Evolutionary conservation across 2,113 vertebrate species (phyloP).

Genomic region (pig (Sus scrofa)): DNA sequence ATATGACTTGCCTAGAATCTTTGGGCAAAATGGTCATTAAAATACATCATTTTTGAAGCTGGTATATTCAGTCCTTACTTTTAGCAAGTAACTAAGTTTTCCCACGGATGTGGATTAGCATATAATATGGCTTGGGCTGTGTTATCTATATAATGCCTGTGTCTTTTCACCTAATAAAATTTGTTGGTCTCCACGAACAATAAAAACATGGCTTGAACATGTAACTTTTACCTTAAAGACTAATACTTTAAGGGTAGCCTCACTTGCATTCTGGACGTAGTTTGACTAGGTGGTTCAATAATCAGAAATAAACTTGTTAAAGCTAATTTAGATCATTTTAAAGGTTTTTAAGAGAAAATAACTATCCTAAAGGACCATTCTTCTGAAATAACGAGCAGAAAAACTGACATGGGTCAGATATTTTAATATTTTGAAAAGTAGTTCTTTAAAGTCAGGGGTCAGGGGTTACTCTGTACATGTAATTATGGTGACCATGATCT

Average conservation of each 20-base stretch:
- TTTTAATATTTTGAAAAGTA: background rate
- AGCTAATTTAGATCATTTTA: background rate
- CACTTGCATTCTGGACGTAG: background rate
- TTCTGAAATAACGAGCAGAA: slow-evolving; percentile 24
- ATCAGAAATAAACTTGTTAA: slow-evolving; percentile 10
- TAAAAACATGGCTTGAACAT: background rate
- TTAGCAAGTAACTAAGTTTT: background rate
- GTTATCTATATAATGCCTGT: background rate
- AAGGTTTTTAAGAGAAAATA: background rate
- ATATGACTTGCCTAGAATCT: background rate
- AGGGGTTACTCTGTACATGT: background rate
- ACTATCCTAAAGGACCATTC: background rate
- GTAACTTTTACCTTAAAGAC: background rate
- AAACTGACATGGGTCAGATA: background rate
- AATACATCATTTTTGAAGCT: background rate
- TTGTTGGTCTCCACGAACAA: background rate
- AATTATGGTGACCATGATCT: background rate
- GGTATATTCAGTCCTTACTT: background rate
- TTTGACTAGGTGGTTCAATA: background rate
- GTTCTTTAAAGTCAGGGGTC: background rate
- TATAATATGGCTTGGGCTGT: background rate
- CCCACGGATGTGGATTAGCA: background rate
- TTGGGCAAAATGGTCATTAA: background rate
- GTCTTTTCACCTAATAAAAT: background rate
- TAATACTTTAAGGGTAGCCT: background rate